phyloP scores from a whole-genome alignment of 2,888 invertebrate species.

The Apamea epomidion region DNA sequence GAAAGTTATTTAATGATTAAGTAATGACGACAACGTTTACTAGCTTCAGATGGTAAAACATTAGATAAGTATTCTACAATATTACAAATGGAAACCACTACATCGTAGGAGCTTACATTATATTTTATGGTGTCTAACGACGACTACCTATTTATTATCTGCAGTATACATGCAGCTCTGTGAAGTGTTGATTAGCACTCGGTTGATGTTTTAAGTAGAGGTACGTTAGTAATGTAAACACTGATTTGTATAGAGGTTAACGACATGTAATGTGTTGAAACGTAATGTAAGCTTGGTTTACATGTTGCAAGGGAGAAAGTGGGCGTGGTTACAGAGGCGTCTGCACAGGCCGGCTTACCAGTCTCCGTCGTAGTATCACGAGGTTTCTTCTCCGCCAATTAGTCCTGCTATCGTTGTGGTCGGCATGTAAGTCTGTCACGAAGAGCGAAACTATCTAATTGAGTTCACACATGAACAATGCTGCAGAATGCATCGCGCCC shows the following conservation, averaged over 20 bases:
- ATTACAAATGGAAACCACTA: conserved; percentile 14
- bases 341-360: conserved; percentile 35
- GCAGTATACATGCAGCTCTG: conserved; percentile 67
- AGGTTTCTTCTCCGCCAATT: conserved; percentile 72
- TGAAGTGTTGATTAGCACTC: conserved; percentile 71
- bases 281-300: conserved; percentile 69
- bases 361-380: conserved; percentile 43
- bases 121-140: conserved; percentile 37
- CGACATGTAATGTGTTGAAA: conserved; percentile 74
- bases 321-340: conserved; percentile 65
- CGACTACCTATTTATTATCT: conserved; percentile 57
- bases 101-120: conserved; percentile 26
- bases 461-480: conserved; percentile 84
- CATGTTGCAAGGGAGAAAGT: conserved; percentile 74
- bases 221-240: conserved; percentile 71
- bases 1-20: neutral
- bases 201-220: conserved; percentile 69
- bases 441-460: conserved; percentile 81
- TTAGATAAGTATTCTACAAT: conserved; percentile 9
- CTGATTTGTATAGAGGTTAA: conserved; percentile 75
- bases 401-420: conserved; percentile 74
- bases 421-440: conserved; percentile 72
- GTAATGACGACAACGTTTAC: neutral
- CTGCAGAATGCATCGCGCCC: conserved; percentile 76
- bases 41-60: conserved; percentile 1